A percentile compares a stretch with the other conserved stretches of the same genome.
Conservation (phyloP, 2,113 vertebrate species). For the Percopsis transmontana region DNA sequence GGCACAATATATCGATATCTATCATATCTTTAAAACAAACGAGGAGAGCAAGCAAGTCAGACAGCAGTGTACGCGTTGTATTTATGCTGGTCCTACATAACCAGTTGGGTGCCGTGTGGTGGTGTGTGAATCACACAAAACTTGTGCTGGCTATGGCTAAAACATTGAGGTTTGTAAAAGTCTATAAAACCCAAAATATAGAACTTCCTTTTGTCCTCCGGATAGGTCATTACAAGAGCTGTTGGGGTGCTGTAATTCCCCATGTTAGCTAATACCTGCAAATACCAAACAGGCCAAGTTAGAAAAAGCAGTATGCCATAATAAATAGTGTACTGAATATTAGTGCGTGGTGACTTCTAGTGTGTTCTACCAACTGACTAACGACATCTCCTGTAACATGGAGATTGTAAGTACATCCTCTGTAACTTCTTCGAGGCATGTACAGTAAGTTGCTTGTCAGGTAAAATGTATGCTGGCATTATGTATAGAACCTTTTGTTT, state of each 20-base stretch:
- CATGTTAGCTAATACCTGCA: constrained; percentile 66
- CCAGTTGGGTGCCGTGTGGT: constrained; percentile 22
- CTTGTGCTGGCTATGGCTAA: not conserved
- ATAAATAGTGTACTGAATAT: not conserved
- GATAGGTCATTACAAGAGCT: constrained; percentile 4
- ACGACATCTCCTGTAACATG: too few relatives aligned
- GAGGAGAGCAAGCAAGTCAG: constrained; percentile 7
- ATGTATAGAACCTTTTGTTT: too few relatives aligned
- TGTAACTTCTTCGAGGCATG: not conserved
- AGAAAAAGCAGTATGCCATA: not conserved
- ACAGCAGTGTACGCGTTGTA: constrained; percentile 14
- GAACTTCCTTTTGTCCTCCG: constrained; percentile 16
- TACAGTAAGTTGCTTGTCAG: not conserved
- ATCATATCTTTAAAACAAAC: constrained; percentile 10
- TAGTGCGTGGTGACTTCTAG: not conserved
- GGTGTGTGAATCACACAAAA: constrained; percentile 11
- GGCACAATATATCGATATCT: constrained; percentile 50
- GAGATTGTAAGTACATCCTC: not conserved
- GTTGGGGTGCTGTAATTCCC: not conserved
- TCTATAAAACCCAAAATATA: constrained; percentile 46
- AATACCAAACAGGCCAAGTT: constrained; percentile 24
- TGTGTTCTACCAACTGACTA: not conserved
- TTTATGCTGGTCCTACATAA: constrained; percentile 13
- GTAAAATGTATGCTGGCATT: too few relatives aligned
- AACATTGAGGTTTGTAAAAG: constrained; percentile 26